Evolutionary conservation across 1,140 invertebrate species (phyloP).

Genomic region (Tetramorium alpestre): DNA sequence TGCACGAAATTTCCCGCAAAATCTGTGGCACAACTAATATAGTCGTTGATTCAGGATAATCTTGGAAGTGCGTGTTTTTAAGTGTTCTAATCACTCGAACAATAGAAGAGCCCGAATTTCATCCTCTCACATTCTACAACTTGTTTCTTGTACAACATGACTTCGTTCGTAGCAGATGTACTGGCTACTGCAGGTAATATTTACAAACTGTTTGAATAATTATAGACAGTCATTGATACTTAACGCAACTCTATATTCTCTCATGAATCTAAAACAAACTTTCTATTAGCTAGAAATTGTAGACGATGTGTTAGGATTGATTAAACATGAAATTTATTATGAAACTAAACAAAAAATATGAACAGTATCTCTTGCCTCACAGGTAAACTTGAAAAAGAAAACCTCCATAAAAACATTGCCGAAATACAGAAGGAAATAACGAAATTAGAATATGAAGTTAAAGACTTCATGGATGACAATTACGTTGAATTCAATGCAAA

Average conservation of each 20-base stretch:
- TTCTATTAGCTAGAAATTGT: not conserved
- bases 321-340: not conserved
- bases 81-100: not conserved
- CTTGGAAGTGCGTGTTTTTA: not conserved
- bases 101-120: not conserved
- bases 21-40: not conserved
- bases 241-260: not conserved
- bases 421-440: constrained; percentile 86
- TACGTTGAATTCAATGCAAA: constrained; percentile 86
- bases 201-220: constrained; percentile 17
- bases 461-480: constrained; percentile 85
- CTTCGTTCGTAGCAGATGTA: constrained; percentile 78
- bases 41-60: not conserved
- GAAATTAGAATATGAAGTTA: constrained; percentile 86
- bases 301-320: not conserved
- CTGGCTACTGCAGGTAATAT: constrained; percentile 76
- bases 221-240: not conserved
- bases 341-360: not conserved
- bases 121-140: not conserved
- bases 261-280: not conserved
- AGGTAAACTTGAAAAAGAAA: constrained; percentile 78
- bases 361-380: not conserved
- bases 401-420: constrained; percentile 85
- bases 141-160: constrained; percentile 65
- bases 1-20: not conserved